Evolutionary conservation across 2,113 vertebrate species (phyloP).

Genomic region (Pyrgilauda ruficollis): DNA sequence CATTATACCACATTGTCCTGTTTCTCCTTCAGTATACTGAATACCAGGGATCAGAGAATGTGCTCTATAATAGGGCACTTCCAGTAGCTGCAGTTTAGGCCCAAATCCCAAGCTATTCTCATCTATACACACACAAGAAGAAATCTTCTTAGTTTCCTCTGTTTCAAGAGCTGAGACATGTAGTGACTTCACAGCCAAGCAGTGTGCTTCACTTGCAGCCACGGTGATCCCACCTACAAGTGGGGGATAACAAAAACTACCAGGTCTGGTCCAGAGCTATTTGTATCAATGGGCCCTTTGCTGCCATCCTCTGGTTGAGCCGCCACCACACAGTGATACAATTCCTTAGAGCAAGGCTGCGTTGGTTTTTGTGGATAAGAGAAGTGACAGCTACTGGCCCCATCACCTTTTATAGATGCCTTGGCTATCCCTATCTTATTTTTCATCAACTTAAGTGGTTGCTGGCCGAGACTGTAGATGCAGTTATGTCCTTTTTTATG

Average conservation of each 20-base stretch:
- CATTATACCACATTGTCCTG: neutral
- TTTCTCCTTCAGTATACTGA: neutral
- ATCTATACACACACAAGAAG: neutral
- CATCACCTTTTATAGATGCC: neutral
- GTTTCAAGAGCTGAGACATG: neutral
- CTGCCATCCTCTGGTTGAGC: neutral
- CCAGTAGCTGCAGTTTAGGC: neutral
- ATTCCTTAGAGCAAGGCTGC: neutral
- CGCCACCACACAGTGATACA: accelerated
- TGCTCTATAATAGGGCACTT: neutral
- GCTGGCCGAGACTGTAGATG: neutral
- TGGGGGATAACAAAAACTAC: accelerated
- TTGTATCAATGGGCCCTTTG: neutral
- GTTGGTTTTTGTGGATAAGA: neutral
- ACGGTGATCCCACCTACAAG: neutral
- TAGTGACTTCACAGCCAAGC: neutral
- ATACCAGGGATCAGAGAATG: neutral
- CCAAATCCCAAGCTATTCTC: neutral
- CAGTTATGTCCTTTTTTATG: neutral
- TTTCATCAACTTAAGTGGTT: neutral
- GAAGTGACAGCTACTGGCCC: neutral
- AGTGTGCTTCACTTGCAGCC: neutral
- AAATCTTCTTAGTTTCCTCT: neutral
- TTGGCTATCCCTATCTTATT: neutral
- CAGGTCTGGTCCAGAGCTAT: neutral